A percentile compares a stretch with the other conserved stretches of the same genome.
Conservation (phyloP, 2,113 vertebrate genomes). For the Phalacrocorax pelagicus region DNA sequence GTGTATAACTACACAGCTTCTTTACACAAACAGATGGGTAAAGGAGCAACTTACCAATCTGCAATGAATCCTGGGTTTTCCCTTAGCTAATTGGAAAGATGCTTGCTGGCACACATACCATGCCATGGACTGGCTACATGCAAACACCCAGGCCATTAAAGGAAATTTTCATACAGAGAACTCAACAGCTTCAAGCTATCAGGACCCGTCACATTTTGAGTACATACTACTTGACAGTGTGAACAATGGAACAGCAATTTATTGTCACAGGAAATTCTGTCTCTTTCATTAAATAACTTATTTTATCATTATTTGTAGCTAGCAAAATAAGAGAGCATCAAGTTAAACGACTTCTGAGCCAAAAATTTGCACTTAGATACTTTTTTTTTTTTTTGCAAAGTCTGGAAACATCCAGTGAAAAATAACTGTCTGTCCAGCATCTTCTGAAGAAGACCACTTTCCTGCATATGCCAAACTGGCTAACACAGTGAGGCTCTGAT, state of each 20-base stretch:
- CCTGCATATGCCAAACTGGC: constrained; percentile 19
- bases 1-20: neutral
- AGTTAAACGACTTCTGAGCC: neutral
- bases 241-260: neutral
- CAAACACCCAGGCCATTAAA: neutral
- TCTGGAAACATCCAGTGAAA: neutral
- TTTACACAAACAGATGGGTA: neutral
- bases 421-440: neutral
- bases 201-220: neutral
- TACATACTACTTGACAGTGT: neutral
- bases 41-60: neutral
- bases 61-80: neutral
- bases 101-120: neutral
- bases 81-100: neutral
- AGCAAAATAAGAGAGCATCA: neutral
- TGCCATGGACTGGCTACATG: neutral
- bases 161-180: neutral
- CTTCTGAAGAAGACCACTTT: constrained; percentile 16
- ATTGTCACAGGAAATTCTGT: neutral
- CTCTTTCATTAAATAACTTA: neutral
- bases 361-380: neutral
- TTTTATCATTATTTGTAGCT: neutral
- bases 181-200: constrained; percentile 1
- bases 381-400: neutral
- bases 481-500: constrained; percentile 19